These are phyloP conservation scores for Macrotis lagotis DNA, from an alignment of 2,113 vertebrate species.

Conservation along the genomic window DNA sequence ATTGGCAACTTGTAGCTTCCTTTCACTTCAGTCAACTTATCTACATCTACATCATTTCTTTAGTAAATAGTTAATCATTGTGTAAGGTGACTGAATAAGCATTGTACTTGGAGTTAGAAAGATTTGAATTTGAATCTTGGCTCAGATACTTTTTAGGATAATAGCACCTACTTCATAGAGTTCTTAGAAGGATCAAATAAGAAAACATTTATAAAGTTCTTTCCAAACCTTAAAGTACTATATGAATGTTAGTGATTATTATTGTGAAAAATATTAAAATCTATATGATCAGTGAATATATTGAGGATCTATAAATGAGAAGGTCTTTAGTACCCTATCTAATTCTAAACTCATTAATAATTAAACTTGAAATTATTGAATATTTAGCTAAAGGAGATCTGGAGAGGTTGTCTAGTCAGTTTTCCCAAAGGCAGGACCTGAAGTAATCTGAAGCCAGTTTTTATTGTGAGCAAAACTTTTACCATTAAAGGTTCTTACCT, in stretches of 20 bases:
- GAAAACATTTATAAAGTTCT: background rate
- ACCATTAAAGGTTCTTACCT: background rate
- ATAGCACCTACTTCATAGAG: background rate
- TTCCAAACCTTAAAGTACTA: background rate
- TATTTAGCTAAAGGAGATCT: background rate
- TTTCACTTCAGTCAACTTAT: background rate
- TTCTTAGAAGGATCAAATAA: background rate
- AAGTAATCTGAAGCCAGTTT: background rate
- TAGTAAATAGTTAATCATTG: background rate
- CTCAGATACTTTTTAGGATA: background rate
- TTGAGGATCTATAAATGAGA: conserved; percentile 9
- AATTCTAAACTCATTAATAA: conserved; percentile 45
- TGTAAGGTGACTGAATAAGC: background rate
- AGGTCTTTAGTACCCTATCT: conserved; percentile 9
- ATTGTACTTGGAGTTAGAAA: background rate
- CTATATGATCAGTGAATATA: conserved; percentile 14
- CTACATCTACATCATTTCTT: background rate
- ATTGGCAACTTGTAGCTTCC: background rate
- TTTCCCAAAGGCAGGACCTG: background rate
- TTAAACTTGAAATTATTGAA: background rate
- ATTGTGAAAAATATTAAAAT: background rate
- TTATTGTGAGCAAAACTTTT: background rate
- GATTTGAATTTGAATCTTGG: background rate
- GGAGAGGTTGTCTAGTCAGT: background rate
- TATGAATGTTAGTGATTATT: background rate